Base-by-base conservation (phyloP, 2,797 vertebrate species). In the Urophycis tenuis region DNA sequence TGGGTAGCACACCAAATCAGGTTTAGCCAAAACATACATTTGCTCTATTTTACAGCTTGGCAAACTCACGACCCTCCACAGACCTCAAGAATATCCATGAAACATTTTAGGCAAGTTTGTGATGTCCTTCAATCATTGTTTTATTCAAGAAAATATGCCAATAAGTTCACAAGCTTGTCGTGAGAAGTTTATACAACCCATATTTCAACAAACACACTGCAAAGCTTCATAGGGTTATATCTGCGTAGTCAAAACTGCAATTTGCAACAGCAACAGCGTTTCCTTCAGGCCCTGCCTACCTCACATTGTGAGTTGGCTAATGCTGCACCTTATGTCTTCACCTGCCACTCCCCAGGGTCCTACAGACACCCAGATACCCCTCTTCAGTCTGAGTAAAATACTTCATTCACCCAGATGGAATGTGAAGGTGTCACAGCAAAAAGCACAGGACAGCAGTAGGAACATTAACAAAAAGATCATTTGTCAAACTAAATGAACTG, bases 1-100 rank as follows among this genome's bases (percentile, higher is more conserved):
- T 80, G 84, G 81, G 75, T 78, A 78, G 45, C 78, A 80, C 80
- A 84, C 79, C 76, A 76, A 79, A 83, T 80, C 75, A 72, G 71
- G 73, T 67, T 74, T 77, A 81, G 89, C 88, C 86, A 90, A 88
- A 60, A 83, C 85, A 89, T 79, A 88, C 85, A 85, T 79, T 72
- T 25, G 36, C 79, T 80, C 30, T 9, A 5, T 80, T 87, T 89
- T 86, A 88, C 80, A 85, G 80, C 83, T 80, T 86, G 83, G 78
- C 81, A 76, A 73, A 81, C 86, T 60, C 71, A 85, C 49, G 77
- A 74, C 79, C 60, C 71, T 74, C 22, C 76, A 80, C 75, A 73
- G 32, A 32, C 11, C 35, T 36, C 25, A 29, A 73, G 25, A 39
- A 41, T 41, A 30, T 84, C 81, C 81, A 78, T 25, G 15, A 64